phyloP scores from a whole-genome alignment of 2,113 vertebrate genomes.

The Scalopus aquaticus region DNA sequence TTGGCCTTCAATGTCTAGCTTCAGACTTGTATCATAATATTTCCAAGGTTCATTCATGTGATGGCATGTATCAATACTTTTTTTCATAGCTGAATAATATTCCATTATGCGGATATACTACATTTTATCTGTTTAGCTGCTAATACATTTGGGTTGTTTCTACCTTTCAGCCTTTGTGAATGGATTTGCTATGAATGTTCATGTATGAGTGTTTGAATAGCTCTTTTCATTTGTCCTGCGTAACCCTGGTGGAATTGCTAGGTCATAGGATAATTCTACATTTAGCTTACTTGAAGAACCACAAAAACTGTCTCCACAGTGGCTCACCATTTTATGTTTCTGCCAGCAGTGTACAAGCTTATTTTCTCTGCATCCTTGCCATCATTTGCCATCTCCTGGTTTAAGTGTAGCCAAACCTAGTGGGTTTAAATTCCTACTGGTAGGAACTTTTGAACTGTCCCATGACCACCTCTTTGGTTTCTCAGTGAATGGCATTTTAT shows the following conservation, averaged over 20 bases:
- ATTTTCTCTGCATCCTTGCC: neutral
- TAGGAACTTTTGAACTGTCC: neutral
- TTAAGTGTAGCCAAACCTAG: neutral
- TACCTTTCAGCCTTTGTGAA: neutral
- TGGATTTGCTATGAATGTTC: neutral
- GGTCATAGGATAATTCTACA: neutral
- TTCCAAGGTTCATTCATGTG: neutral
- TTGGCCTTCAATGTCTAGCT: neutral
- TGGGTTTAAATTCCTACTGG: neutral
- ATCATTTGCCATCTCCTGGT: neutral
- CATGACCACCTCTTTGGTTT: neutral
- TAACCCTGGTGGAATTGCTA: neutral
- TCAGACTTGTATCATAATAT: neutral
- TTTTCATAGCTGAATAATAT: neutral
- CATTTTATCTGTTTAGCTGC: neutral
- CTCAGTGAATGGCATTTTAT: neutral
- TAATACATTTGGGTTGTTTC: neutral
- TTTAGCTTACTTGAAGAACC: neutral
- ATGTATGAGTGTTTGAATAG: neutral
- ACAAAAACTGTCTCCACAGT: neutral
- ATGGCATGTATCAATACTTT: neutral
- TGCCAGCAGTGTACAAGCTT: fast-evolving
- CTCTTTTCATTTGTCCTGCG: neutral
- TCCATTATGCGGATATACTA: neutral
- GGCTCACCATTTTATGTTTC: neutral